Evolutionary conservation across 2,797 vertebrate genomes (phyloP), one percentile per base, ranked within the genome.

Genomic region (Sebastes itinus): DNA sequence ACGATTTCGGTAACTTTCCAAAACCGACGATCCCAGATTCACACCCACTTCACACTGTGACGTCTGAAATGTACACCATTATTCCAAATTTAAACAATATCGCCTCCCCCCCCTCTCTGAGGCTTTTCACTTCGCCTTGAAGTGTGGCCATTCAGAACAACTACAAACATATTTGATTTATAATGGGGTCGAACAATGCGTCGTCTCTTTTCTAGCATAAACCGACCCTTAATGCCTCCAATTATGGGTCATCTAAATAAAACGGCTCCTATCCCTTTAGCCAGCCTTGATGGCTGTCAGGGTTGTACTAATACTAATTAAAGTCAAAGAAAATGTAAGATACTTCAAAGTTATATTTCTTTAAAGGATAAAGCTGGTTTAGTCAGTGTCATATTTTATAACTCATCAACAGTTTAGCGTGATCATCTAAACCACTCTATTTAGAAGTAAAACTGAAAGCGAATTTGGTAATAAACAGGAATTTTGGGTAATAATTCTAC

Each of bases 1-100:
- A 42, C 38, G 0, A 46, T 46, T 46, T 46, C 42, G 1, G 0
- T 9, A 52, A 52, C 0, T 20, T 49, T 49, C 18, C 18, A 49
- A 52, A 52, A 52, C 18, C 2, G 20, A 20, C 8, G 20, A 52
- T 20, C 49, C 20, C 49, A 52, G 18, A 52, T 52, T 52, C 20
- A 52, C 8, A 52, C 7, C 49, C 49, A 52, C 18, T 20, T 52
- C 8, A 0, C 20, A 4, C 20, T 52, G 49, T n/a, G 20, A 49
- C 3, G 7, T 49, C 7, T 49, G 42, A 49, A 49, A 49, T 49
- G 7, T 49, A 49, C 1, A 49, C 18, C 42, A 49, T 49, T 49
- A 49, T 49, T 49, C 42, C 42, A 61, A 61, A 32, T 61, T 33
- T 55, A 33, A 56, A 69, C 9, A 2, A 35, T 35, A 56, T 68